Evolutionary conservation across 2,888 invertebrate genomes (phyloP).

Genomic region (Onchidella celtica): DNA sequence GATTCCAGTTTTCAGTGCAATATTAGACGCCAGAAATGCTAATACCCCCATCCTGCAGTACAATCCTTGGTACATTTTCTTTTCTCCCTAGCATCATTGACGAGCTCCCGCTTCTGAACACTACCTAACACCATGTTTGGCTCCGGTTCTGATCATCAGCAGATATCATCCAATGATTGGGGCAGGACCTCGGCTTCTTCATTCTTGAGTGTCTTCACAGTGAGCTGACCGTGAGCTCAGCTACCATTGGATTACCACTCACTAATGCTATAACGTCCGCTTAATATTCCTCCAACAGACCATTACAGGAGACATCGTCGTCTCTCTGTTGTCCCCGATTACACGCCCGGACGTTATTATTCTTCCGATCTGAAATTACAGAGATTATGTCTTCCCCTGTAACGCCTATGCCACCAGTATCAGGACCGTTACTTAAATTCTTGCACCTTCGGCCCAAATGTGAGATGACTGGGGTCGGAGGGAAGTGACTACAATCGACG

Average conservation of each 20-base stretch:
- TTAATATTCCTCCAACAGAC: constrained; percentile 33
- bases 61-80: too few species aligned
- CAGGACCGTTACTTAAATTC: too few species aligned
- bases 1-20: too few species aligned
- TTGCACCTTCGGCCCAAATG: too few species aligned
- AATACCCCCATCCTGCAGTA: too few species aligned
- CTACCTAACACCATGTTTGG: too few species aligned
- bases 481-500: too few species aligned
- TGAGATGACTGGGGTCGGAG: too few species aligned
- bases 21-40: too few species aligned
- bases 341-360: constrained; percentile 10
- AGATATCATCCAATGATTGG: neutral
- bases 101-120: too few species aligned
- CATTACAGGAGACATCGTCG: constrained; percentile 6
- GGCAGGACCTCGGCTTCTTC: neutral
- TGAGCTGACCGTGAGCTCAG: neutral
- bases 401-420: constrained; percentile 12
- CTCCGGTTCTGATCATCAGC: neutral
- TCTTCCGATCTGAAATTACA: constrained; percentile 22
- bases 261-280: constrained; percentile 38
- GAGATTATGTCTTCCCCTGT: constrained; percentile 4
- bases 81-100: too few species aligned
- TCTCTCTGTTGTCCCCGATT: neutral
- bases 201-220: neutral
- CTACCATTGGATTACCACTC: constrained; percentile 27